Evolutionary conservation across 1,140 invertebrate species (phyloP), one percentile per base, ranked within the genome.

Genomic region (Oscheius sp.): DNA sequence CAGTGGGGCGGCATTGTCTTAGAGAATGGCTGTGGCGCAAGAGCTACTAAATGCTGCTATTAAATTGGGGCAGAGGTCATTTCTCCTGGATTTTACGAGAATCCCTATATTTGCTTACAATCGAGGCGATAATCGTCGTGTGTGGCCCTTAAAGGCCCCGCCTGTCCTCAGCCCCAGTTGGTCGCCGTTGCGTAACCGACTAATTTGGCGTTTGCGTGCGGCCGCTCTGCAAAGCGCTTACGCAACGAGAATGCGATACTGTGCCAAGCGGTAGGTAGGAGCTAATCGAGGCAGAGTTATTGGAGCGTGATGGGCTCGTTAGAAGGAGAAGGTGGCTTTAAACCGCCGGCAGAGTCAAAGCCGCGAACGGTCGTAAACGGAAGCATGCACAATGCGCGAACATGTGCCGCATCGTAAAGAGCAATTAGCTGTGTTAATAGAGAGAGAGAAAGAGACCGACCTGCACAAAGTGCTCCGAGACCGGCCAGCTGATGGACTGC

Each of bases 401-500:
- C 32, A 32, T 63, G 32, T 34, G 18, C 7, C 28, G 0, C 0
- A 23, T 36, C 32, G 36, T 63, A 63, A 63, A 63, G 1, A 32
- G 10, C 10, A 10, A 36, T 32, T 55, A 13, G 7, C 15, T 26
- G 15, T 55, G 49, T 55, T 55, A 55, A 55, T 55, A 26, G 28
- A 26, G 15, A 7, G 7, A 42, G 38, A 42, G 38, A 23, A 23
- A 23, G n/a, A 10, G 13, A 31, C 59, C 1, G 13, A 67, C 64
- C 64, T 73, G 66, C 3, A 73, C n/a, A 20, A 73, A 65, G 29
- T 66, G 70, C 31, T 73, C 70, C 28, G 62, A 52, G n/a, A 73
- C 70, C n/a, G 70, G 70, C 70, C 70, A 73, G 29, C 45, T 58
- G 31, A 73, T 66, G 18, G 70, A 73, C 7, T 29, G 58, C 23